phyloP scores from a whole-genome alignment of 2,113 vertebrate species.

The Cyprinus carpio region DNA sequence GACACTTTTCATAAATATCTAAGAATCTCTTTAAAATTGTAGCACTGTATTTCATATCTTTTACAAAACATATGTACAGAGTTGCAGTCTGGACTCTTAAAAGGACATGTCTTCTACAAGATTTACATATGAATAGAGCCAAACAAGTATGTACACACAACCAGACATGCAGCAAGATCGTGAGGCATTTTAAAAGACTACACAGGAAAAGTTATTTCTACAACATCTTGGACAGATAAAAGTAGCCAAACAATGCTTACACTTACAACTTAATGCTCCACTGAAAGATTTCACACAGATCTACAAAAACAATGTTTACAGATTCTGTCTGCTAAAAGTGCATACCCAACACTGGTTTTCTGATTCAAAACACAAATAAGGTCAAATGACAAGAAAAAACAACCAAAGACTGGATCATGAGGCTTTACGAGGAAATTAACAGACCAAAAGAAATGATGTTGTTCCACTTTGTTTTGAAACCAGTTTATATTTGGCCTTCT shows the following conservation, averaged over 20 bases:
- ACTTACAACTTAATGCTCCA: neutral
- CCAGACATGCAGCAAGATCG: neutral
- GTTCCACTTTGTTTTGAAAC: neutral
- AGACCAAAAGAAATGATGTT: neutral
- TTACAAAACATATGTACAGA: conserved; percentile 68
- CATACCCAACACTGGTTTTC: conserved; percentile 8
- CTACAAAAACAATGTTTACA: conserved; percentile 16
- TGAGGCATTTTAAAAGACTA: neutral
- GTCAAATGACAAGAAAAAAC: neutral
- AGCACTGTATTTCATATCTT: conserved; percentile 67
- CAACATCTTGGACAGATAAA: neutral
- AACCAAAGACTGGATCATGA: neutral
- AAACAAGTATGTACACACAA: conserved; percentile 35
- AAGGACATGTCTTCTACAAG: conserved; percentile 34
- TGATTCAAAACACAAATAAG: conserved; percentile 17
- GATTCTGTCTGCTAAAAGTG: conserved; percentile 22
- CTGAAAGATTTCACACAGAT: conserved; percentile 10
- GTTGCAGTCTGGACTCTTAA: conserved; percentile 55
- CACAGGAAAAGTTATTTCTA: neutral
- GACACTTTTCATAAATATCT: conserved; percentile 82
- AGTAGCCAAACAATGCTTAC: neutral
- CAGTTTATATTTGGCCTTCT: conserved; percentile 9
- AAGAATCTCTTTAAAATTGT: conserved; percentile 74
- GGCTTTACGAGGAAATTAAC: neutral
- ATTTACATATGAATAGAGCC: conserved; percentile 47